Conservation (phyloP, 2,113 vertebrate species). For the Neogobius melanostomus region DNA sequence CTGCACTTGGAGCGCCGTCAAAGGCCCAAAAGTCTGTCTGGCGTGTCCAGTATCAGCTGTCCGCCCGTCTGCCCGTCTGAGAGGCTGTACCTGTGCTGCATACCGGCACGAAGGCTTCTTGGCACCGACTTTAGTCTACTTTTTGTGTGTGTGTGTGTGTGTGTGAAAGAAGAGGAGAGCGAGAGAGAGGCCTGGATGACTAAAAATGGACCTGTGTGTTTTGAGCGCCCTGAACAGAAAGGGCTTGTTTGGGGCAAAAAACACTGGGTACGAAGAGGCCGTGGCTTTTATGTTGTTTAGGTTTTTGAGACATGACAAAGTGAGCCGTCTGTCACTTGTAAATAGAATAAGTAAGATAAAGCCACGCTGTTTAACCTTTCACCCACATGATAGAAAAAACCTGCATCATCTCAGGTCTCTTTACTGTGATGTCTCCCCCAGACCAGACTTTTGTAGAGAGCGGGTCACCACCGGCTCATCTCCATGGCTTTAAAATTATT, state of each 20-base stretch:
- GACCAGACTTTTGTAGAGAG: too few relatives aligned
- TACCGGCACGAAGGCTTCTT: constrained; percentile 56
- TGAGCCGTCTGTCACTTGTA: background rate
- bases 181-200: constrained; percentile 4
- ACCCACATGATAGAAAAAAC: too few relatives aligned
- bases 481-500: too few relatives aligned
- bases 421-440: too few relatives aligned
- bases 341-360: too few relatives aligned
- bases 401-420: too few relatives aligned
- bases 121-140: constrained; percentile 9
- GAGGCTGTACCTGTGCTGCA: constrained; percentile 30
- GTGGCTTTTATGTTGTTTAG: background rate
- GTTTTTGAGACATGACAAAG: background rate
- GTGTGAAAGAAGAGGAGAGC: background rate
- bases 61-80: constrained; percentile 6
- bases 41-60: constrained; percentile 20
- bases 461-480: too few relatives aligned
- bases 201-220: constrained; percentile 41
- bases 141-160: background rate
- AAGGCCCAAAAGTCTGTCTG: constrained; percentile 3
- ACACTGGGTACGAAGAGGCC: background rate
- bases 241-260: constrained; percentile 9
- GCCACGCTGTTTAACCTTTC: too few relatives aligned
- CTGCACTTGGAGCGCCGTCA: constrained; percentile 8
- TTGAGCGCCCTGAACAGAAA: constrained; percentile 38